Percentiles rank a stretch among this genome's conserved stretches.
phyloP scores from a whole-genome alignment of 1,140 invertebrate species.

The Zelostemma sp. region DNA sequence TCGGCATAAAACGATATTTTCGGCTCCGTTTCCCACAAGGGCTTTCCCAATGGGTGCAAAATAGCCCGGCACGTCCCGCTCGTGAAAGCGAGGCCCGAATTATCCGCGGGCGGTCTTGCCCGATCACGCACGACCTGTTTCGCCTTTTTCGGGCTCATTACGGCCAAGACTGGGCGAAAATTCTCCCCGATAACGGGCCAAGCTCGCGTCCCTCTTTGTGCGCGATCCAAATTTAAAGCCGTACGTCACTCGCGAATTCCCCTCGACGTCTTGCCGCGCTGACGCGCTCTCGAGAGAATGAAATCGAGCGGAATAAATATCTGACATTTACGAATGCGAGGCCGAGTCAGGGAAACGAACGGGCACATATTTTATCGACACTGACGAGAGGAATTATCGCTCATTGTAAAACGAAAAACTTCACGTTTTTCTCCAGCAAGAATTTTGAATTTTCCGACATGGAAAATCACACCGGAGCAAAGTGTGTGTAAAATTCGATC shows the following conservation, averaged over 20 bases:
- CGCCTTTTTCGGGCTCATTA: neutral
- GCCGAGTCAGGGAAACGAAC: too few relatives aligned
- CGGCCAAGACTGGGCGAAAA: neutral
- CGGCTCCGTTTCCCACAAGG: neutral
- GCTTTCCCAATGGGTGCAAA: neutral
- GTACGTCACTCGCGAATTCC: neutral
- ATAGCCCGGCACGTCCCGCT: neutral
- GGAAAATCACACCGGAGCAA: too few relatives aligned
- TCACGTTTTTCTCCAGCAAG: too few relatives aligned
- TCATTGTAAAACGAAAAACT: too few relatives aligned
- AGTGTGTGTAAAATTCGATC: too few relatives aligned
- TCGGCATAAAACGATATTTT: neutral
- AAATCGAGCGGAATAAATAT: constrained; percentile 48
- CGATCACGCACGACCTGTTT: constrained; percentile 1
- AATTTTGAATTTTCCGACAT: too few relatives aligned
- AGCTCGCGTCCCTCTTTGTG: neutral
- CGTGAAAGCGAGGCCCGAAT: neutral
- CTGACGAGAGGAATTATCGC: neutral
- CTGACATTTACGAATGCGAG: constrained; percentile 46
- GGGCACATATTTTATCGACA: neutral
- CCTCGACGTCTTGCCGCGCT: constrained; percentile 15
- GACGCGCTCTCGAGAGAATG: constrained; percentile 33
- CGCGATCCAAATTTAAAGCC: constrained; percentile 21
- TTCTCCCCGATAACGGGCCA: neutral
- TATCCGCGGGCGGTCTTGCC: neutral